Conservation (phyloP, 1,140 invertebrate species). For the Globodera rostochiensis region DNA sequence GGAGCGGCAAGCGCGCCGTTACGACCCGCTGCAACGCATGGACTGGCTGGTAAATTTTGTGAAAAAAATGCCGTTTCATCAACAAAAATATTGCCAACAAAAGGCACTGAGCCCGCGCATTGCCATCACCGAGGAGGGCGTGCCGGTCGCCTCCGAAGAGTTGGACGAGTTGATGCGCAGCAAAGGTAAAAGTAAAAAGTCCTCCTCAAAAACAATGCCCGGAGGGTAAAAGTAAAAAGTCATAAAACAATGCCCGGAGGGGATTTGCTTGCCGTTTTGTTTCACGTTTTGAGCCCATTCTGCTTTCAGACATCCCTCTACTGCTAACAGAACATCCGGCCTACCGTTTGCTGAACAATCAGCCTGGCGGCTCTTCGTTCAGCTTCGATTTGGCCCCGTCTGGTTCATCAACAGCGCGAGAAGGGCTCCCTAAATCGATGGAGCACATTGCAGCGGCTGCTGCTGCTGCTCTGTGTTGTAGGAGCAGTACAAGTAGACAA, state of each 20-base stretch:
- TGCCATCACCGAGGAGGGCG: slow-evolving; percentile 40
- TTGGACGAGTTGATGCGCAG: not conserved
- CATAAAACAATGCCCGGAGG: too few relatives aligned
- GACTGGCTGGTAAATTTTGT: slow-evolving; percentile 49
- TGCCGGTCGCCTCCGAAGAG: slow-evolving; percentile 27
- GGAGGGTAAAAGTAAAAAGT: too few relatives aligned
- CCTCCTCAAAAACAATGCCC: too few relatives aligned
- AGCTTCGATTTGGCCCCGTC: not conserved
- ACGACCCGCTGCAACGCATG: slow-evolving; percentile 52
- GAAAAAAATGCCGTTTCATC: too few relatives aligned
- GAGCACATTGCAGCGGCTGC: not conserved
- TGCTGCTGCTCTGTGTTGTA: too few relatives aligned
- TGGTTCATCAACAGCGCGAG: not conserved
- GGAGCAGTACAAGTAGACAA: not conserved
- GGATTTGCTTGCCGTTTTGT: too few relatives aligned
- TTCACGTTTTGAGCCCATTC: not conserved
- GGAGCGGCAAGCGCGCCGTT: slow-evolving; percentile 47
- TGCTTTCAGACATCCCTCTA: not conserved
- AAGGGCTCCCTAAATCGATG: not conserved
- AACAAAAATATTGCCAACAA: too few relatives aligned
- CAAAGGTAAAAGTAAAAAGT: not conserved
- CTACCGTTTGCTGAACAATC: not conserved
- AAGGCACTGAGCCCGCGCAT: slow-evolving; percentile 54
- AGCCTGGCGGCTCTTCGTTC: not conserved
- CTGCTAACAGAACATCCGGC: not conserved